Percentiles rank a stretch among this genome's conserved stretches.
phyloP scores from a whole-genome alignment of 2,888 invertebrate species.

The Philaethria dido region DNA sequence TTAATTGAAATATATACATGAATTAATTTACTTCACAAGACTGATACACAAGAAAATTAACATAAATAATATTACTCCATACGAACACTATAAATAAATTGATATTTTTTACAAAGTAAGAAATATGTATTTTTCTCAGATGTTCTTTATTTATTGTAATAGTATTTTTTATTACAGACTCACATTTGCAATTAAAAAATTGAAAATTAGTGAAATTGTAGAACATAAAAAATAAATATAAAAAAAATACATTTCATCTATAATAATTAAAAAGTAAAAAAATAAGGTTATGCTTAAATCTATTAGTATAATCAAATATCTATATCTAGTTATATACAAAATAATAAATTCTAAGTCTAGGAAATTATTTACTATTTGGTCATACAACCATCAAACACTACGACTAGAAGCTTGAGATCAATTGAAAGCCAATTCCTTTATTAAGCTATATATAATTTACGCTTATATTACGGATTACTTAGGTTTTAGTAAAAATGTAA shows the following conservation, averaged over 20 bases:
- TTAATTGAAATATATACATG: neutral
- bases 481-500: slow-evolving; percentile 28
- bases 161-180: neutral
- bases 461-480: slow-evolving; percentile 10
- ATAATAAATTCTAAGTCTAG: slow-evolving; percentile 14
- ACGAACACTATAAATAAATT: neutral
- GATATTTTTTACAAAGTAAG: neutral
- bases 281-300: neutral
- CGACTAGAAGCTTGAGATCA: slow-evolving; percentile 68
- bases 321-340: slow-evolving; percentile 11
- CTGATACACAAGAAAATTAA: neutral
- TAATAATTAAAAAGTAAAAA: neutral
- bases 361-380: slow-evolving; percentile 29
- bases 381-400: slow-evolving; percentile 40
- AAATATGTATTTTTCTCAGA: neutral
- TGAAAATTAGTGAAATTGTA: neutral
- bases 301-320: neutral
- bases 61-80: neutral
- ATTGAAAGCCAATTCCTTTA: slow-evolving; percentile 63
- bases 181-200: neutral
- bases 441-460: slow-evolving; percentile 32
- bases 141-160: neutral
- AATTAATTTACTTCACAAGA: neutral
- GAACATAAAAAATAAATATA: no score
- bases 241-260: no score